Evolutionary conservation across 2,888 invertebrate species (phyloP).

Genomic region (Chromoteleia sp.): DNA sequence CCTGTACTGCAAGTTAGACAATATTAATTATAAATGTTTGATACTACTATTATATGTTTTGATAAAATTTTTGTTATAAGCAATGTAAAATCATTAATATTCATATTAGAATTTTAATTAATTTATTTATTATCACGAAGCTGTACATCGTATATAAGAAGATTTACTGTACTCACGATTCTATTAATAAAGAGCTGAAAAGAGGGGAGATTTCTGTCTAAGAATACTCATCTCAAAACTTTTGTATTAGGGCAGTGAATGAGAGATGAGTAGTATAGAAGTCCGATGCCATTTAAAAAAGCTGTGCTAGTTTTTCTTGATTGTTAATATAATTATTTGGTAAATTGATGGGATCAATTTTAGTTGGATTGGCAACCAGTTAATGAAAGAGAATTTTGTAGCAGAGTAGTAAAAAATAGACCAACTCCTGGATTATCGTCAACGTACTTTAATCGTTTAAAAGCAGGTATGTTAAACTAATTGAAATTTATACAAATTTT

Average conservation of each 20-base stretch:
- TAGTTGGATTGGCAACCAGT: conserved; percentile 77
- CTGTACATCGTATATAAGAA: conserved; percentile 25
- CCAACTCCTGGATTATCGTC: conserved; percentile 75
- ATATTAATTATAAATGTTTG: too few species aligned
- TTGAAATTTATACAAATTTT: neutral
- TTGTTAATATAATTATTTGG: conserved; percentile 39
- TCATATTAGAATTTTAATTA: neutral
- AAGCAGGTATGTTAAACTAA: conserved; percentile 74
- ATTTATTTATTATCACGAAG: conserved; percentile 3
- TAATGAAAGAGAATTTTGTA: conserved; percentile 72
- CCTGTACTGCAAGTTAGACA: too few species aligned
- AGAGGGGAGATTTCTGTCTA: conserved; percentile 80
- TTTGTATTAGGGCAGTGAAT: conserved; percentile 63
- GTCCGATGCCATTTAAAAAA: conserved; percentile 10
- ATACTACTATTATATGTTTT: too few species aligned
- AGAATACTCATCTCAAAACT: conserved; percentile 77
- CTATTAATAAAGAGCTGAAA: conserved; percentile 75
- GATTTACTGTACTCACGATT: conserved; percentile 51
- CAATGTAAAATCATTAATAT: too few species aligned
- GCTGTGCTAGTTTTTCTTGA: neutral
- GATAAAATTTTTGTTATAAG: too few species aligned
- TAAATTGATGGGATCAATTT: conserved; percentile 67
- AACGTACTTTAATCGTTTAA: conserved; percentile 77
- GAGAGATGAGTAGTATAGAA: conserved; percentile 40
- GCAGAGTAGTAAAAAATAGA: conserved; percentile 78